Base-by-base conservation (phyloP, 2,888 invertebrate genomes). In the Cephus pygmeus region DNA sequence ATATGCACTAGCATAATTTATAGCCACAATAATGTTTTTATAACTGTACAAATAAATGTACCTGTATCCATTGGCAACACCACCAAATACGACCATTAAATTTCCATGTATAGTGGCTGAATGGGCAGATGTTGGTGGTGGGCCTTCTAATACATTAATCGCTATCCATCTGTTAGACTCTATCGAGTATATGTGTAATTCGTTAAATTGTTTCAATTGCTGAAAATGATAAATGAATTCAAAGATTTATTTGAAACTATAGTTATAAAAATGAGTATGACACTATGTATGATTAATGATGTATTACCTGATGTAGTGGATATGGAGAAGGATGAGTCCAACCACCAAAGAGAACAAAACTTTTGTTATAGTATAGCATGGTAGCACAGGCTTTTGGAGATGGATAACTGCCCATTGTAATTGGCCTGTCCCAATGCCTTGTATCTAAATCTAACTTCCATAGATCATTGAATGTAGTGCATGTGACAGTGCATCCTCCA, bases 331-430 rank as follows among this genome's bases (percentile, higher is more conserved):
- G 98, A 92, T 98, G 97, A 15, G 98, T 96, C 97, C 98, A 98
- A 11, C 99, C 99, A 73, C 99, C 99, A 93, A 98, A 99, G 76
- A 99, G 92, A 81, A 97, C 94, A 83, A 99, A 93, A 83, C 94
- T 95, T 86, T 97, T 95, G 85, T 96, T 95, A 92, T 98, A 96
- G 83, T 95, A 94, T n/a, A 98, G 96, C 94, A 99, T 95, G 31
- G 97, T 96, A 56, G 98, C 97, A 90, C 98, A 98, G 76, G 98
- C 98, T 92, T 98, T 99, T 0, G 99, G 98, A 6, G 98, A 97
- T 12, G 99, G 99, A 92, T 98, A 98, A 75, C 95, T 96, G 68
- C 96, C 98, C 92, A 95, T 95, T 4, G 97, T 96, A 73, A 96
- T 92, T 0, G 96, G 96, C 83, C 97, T 93, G 33, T 96, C 94